These are phyloP conservation scores for Lepus europaeus DNA, from an alignment of 2,113 vertebrate genomes.

Conservation along the genomic window DNA sequence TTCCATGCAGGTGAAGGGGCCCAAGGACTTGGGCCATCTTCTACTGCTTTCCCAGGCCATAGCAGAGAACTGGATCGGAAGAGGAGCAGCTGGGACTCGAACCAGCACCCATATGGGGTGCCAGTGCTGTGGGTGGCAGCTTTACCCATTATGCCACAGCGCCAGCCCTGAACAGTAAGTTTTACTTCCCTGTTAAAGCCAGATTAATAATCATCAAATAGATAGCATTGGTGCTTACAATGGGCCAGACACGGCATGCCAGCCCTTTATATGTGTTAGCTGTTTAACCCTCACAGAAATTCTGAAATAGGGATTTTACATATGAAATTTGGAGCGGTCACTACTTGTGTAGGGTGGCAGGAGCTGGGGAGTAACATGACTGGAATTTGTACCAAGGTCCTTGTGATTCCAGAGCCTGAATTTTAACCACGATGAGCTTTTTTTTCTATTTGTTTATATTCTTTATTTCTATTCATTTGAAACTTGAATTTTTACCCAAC, in stretches of 20 bases:
- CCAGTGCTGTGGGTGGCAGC: too few relatives aligned
- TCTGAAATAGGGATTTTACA: not conserved
- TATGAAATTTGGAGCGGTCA: not conserved
- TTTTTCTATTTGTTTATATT: slow-evolving; percentile 26
- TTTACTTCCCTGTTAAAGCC: slow-evolving; percentile 49
- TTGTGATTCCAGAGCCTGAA: not conserved
- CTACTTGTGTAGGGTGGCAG: not conserved
- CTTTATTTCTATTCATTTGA: slow-evolving; percentile 50
- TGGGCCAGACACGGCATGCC: not conserved
- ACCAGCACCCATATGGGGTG: too few relatives aligned
- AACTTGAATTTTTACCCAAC: slow-evolving; percentile 36
- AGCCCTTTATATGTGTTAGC: slow-evolving; percentile 3
- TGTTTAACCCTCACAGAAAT: not conserved
- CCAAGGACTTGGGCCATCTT: too few relatives aligned
- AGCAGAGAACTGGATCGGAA: too few relatives aligned
- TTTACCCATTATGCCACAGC: too few relatives aligned
- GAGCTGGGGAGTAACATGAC: not conserved
- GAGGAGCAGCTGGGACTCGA: too few relatives aligned
- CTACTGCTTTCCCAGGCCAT: too few relatives aligned
- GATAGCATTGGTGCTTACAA: not conserved
- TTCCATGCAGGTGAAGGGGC: too few relatives aligned
- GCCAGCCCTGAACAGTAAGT: too few relatives aligned
- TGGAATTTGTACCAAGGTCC: not conserved
- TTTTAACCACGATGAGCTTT: not conserved
- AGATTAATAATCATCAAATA: not conserved